Conservation (phyloP, 2,113 vertebrate genomes). For the Archilochus colubris region DNA sequence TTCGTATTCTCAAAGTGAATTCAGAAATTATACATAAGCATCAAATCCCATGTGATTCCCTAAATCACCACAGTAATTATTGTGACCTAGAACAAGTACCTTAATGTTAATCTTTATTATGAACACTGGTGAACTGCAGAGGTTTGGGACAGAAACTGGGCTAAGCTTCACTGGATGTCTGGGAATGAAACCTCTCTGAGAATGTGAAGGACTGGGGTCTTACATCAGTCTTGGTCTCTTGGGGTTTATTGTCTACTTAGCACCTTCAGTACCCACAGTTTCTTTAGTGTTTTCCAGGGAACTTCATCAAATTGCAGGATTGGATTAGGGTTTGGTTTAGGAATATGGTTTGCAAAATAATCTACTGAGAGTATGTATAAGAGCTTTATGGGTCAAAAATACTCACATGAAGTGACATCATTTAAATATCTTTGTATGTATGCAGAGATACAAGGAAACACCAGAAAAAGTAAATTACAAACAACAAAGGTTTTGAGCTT, state of each 20-base stretch:
- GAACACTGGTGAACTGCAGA: not conserved
- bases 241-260: not conserved
- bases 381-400: not conserved
- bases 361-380: not conserved
- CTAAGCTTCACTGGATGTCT: not conserved
- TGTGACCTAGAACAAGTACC: slow-evolving; percentile 39
- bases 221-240: not conserved
- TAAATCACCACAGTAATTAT: slow-evolving; percentile 52
- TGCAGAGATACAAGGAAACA: not conserved
- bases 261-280: not conserved
- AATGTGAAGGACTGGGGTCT: not conserved
- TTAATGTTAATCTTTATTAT: slow-evolving; percentile 30
- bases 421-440: not conserved
- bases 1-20: not conserved
- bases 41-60: slow-evolving; percentile 12
- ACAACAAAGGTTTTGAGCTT: not conserved
- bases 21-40: not conserved
- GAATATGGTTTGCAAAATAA: not conserved
- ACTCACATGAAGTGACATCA: accelerated
- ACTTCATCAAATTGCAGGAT: not conserved
- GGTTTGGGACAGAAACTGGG: slow-evolving; percentile 3
- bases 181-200: not conserved
- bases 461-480: not conserved
- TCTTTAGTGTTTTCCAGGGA: not conserved
- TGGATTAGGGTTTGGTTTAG: not conserved